Evolutionary conservation across 1,140 invertebrate genomes (phyloP).

Genomic region (Monomorium pharaonis): DNA sequence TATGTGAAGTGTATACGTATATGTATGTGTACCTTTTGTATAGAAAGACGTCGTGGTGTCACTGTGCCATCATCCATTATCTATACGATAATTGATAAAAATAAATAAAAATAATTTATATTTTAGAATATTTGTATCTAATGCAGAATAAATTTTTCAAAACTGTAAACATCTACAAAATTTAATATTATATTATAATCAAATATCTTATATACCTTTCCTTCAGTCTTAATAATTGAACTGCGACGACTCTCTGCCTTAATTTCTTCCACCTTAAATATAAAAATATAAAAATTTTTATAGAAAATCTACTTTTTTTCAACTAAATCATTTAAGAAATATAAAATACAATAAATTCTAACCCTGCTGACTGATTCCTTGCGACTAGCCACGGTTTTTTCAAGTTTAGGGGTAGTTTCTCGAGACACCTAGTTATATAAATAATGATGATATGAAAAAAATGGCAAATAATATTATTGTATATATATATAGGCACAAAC

Average conservation of each 20-base stretch:
- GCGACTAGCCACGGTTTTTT: constrained; percentile 74
- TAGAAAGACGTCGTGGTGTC: constrained; percentile 77
- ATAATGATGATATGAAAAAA: too few relatives aligned
- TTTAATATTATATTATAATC: not conserved
- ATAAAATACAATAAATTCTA: constrained; percentile 18
- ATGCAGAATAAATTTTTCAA: not conserved
- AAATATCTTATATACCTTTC: constrained; percentile 77
- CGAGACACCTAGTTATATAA: constrained; percentile 58
- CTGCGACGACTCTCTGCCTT: constrained; percentile 82
- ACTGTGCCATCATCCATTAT: constrained; percentile 70
- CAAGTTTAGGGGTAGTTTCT: constrained; percentile 75
- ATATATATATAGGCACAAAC: not conserved
- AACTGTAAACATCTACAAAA: not conserved
- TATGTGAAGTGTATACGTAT: not conserved
- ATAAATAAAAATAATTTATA: constrained; percentile 8
- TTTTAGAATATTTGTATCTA: not conserved
- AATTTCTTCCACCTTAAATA: constrained; percentile 79
- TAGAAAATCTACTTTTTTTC: not conserved
- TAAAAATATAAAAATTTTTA: not conserved
- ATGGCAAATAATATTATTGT: not conserved
- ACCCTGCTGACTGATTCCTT: constrained; percentile 81
- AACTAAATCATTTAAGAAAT: not conserved
- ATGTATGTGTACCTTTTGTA: constrained; percentile 77
- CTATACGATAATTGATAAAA: constrained; percentile 43
- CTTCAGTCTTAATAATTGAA: constrained; percentile 79